Conservation (phyloP, 2,888 invertebrate species). For the Rapana venosa region DNA sequence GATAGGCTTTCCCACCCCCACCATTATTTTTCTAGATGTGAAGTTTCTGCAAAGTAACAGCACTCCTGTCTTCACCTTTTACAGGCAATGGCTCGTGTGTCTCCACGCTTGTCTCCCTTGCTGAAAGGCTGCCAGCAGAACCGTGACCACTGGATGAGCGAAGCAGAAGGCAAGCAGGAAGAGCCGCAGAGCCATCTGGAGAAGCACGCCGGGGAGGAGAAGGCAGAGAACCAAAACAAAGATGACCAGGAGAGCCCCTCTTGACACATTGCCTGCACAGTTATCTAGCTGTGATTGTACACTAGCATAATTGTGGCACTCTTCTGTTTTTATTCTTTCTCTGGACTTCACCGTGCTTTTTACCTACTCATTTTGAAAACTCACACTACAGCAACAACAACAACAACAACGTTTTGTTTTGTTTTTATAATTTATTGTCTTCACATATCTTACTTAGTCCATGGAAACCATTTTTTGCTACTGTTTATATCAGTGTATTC, state of each 20-base stretch:
- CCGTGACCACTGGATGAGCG: conserved; percentile 69
- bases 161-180: conserved; percentile 58
- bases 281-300: background rate
- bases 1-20: too few relatives aligned
- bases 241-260: conserved; percentile 43
- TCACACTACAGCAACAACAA: too few relatives aligned
- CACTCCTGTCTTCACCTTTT: conserved; percentile 29
- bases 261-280: conserved; percentile 20
- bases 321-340: background rate
- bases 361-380: background rate
- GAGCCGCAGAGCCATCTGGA: conserved; percentile 34
- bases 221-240: conserved; percentile 50
- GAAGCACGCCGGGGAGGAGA: conserved; percentile 41
- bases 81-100: conserved; percentile 80
- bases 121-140: conserved; percentile 73
- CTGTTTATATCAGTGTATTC: background rate
- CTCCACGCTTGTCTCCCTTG: conserved; percentile 66
- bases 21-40: too few relatives aligned
- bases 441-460: background rate
- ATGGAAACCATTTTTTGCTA: background rate
- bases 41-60: too few relatives aligned
- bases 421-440: background rate
- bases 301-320: background rate
- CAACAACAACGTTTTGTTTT: background rate
- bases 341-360: background rate